Conservation (phyloP, 2,113 vertebrate genomes). For the Mastomys natalensis region DNA sequence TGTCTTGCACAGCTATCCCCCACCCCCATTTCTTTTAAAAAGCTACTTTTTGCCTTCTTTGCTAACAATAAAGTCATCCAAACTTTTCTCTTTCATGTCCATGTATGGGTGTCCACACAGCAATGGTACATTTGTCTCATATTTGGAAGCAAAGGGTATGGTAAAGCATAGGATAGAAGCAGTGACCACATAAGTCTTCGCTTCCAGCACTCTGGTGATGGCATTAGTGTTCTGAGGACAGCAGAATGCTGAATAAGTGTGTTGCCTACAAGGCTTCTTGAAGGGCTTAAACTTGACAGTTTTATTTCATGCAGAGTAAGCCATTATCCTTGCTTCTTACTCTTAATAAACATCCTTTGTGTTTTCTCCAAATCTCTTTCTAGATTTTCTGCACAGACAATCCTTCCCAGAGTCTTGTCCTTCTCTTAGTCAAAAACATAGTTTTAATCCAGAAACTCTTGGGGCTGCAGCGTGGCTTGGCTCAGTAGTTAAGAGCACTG, state of each 20-base stretch:
- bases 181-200: background rate
- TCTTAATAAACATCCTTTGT: background rate
- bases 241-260: background rate
- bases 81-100: background rate
- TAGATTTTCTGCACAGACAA: background rate
- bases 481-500: background rate
- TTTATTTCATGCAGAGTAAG: background rate
- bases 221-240: no score
- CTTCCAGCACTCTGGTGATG: background rate
- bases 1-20: background rate
- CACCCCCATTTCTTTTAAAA: background rate
- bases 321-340: background rate
- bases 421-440: background rate
- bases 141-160: background rate
- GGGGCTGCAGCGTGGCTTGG: background rate
- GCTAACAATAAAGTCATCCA: background rate
- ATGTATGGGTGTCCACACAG: no score
- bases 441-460: background rate
- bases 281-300: background rate
- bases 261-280: fast-evolving
- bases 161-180: background rate
- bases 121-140: background rate
- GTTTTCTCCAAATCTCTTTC: background rate
- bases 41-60: background rate
- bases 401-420: background rate